Conservation (phyloP, 2,888 invertebrate species). For the Sialis lutaria region DNA sequence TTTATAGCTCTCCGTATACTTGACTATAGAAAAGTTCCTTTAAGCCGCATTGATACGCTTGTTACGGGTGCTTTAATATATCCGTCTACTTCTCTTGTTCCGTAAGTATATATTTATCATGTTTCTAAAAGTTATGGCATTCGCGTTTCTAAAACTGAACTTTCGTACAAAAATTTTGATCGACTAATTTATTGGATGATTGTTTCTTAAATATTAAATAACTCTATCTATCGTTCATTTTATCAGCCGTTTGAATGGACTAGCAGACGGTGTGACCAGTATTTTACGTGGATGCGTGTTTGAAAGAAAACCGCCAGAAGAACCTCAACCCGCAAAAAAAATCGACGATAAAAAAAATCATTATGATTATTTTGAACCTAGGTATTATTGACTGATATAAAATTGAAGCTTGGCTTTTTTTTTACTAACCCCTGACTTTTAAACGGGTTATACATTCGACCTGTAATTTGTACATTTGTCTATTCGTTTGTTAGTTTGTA, state of each 20-base stretch:
- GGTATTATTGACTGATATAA: slow-evolving; percentile 26
- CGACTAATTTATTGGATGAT: not conserved
- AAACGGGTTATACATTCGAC: too few relatives aligned
- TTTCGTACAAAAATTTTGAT: too few relatives aligned
- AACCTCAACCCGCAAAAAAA: slow-evolving; percentile 21
- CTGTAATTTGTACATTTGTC: too few relatives aligned
- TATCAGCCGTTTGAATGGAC: slow-evolving; percentile 47
- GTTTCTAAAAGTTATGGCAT: too few relatives aligned
- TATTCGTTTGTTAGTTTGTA: too few relatives aligned
- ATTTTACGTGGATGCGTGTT: slow-evolving; percentile 51
- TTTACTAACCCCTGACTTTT: too few relatives aligned
- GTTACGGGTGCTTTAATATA: slow-evolving; percentile 65
- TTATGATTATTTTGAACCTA: slow-evolving; percentile 46
- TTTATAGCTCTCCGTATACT: slow-evolving; percentile 64
- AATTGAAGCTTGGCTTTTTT: too few relatives aligned
- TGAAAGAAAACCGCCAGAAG: slow-evolving; percentile 34
- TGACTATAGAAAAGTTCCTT: slow-evolving; percentile 48
- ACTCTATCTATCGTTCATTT: not conserved
- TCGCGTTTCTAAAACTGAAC: too few relatives aligned
- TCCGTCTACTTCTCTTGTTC: slow-evolving; percentile 61
- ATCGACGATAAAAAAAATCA: slow-evolving; percentile 34
- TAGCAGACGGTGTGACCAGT: slow-evolving; percentile 50
- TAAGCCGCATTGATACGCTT: slow-evolving; percentile 52
- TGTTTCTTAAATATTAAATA: slow-evolving; percentile 6
- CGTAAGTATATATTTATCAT: slow-evolving; percentile 41